Base-by-base conservation (phyloP, 2,113 vertebrate species). In the Cynocephalus volans region DNA sequence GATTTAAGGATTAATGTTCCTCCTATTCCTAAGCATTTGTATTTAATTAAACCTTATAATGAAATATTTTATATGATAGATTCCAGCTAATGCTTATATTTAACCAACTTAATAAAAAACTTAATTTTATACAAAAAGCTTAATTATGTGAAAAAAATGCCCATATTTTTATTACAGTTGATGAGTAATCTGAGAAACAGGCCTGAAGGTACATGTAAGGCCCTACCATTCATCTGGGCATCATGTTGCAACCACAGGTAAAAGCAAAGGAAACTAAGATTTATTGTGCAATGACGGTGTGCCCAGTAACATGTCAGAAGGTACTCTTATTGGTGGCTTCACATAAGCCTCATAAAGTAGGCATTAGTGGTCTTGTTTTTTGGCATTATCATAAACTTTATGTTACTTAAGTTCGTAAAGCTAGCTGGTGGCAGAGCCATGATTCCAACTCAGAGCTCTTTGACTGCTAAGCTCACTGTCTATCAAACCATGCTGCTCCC, bases 11-110 rank as follows among this genome's bases (percentile, higher is more conserved):
- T 85, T 62, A 75, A 36, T 31, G 23, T 77, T 91, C 8, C 56
- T 69, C 21, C 33, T 31, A 76, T 80, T 75, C 45, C 24, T 85
- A 81, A 75, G 15, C 33, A 76, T 65, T 69, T 70, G 36, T 13
- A 36, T 94, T 96, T 96, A 50, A 93, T 77, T 79, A 82, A 77
- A 77, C 2, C 69, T 84, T 50, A 80, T 31, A 73, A 87, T 54
- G 65, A 84, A 52, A 50, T 45, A 88, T 79, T 92, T 81, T 73
- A 67, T 52, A 45, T 67, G 62, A 93, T 13, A 36, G 67, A 72
- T 60, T 77, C 8, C 14, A 73, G 70, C 19, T 94, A 75, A 62
- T 80, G 52, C 75, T 69, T 60, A 11, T 81, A 92, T 65, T 95
- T 95, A 69, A 72, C 0, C 6, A 80, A 21, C 45, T 64, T 56